phyloP scores from a whole-genome alignment of 2,797 vertebrate species.

The Okamejei kenojei region DNA sequence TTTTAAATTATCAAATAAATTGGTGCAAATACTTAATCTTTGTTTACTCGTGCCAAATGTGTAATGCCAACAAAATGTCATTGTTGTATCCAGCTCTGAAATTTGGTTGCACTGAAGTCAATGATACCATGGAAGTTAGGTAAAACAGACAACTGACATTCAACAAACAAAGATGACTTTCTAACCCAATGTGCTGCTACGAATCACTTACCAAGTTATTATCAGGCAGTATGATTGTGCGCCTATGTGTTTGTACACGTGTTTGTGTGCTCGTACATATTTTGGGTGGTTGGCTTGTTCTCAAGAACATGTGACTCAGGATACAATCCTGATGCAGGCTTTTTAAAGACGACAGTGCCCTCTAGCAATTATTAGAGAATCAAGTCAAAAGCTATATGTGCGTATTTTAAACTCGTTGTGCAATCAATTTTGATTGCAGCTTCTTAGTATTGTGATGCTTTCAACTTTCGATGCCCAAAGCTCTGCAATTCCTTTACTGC shows the following conservation, averaged over 20 bases:
- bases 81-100: too few species aligned
- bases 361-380: conserved; percentile 17
- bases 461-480: neutral
- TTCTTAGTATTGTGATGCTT: neutral
- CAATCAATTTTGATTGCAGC: neutral
- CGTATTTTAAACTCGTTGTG: neutral
- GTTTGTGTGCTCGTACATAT: too few species aligned
- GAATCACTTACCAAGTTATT: neutral
- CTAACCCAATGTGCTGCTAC: neutral
- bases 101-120: too few species aligned
- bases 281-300: neutral
- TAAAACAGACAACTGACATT: too few species aligned
- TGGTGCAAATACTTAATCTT: too few species aligned
- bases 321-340: neutral
- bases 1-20: neutral
- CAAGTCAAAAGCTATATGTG: neutral
- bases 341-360: conserved; percentile 35
- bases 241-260: too few species aligned
- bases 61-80: too few species aligned
- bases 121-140: too few species aligned
- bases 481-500: neutral
- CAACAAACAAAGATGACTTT: too few species aligned
- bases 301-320: neutral
- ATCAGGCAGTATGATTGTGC: neutral
- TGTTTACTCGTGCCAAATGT: too few species aligned